Conservation (phyloP, 2,888 invertebrate genomes). For the Tenthredo amoena region DNA sequence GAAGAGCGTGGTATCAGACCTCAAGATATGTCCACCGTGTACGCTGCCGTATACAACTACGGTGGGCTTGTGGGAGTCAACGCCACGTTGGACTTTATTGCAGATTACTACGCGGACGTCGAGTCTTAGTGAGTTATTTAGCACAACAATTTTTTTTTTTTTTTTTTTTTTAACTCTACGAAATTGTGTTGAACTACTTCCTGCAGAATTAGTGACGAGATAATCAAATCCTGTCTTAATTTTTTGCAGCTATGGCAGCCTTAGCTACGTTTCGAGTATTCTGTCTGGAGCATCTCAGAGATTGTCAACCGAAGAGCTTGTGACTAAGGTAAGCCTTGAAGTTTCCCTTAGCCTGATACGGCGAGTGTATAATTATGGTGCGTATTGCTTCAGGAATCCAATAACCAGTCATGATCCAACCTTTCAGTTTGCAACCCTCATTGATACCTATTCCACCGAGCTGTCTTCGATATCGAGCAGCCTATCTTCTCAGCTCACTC, state of each 20-base stretch:
- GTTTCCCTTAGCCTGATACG: neutral
- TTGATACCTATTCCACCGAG: constrained; percentile 19
- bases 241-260: constrained; percentile 59
- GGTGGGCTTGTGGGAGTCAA: constrained; percentile 83
- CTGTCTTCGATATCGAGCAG: constrained; percentile 32
- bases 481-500: constrained; percentile 51
- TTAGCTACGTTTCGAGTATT: constrained; percentile 59
- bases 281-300: constrained; percentile 59
- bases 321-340: constrained; percentile 53
- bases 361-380: neutral
- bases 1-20: constrained; percentile 82
- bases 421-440: constrained; percentile 55
- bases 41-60: constrained; percentile 82
- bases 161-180: neutral
- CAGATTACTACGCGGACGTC: constrained; percentile 83
- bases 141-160: neutral
- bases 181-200: neutral
- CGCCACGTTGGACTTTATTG: constrained; percentile 86
- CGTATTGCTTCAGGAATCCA: neutral
- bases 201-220: neutral
- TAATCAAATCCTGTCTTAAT: neutral
- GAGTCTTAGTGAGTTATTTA: constrained; percentile 82
- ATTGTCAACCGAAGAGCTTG: constrained; percentile 60
- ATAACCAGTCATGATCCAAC: neutral
- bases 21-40: constrained; percentile 85